phyloP scores from a whole-genome alignment of 2,888 invertebrate species.

The Taenaris catops region DNA sequence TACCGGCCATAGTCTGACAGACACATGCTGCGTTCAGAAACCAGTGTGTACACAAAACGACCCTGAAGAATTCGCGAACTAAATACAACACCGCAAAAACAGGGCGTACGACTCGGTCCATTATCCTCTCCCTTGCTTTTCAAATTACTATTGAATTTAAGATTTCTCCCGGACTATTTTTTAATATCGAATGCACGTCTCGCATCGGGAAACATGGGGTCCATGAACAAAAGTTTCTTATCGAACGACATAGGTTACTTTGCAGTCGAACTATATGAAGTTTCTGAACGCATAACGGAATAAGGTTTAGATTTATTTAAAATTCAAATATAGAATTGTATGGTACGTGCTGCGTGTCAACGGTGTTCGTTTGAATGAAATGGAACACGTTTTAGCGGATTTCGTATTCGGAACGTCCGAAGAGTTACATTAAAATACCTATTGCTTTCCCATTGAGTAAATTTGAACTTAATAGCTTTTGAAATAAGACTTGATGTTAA shows the following conservation, averaged over 20 bases:
- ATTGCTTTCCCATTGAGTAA: conserved; percentile 20
- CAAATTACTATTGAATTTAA: conserved; percentile 77
- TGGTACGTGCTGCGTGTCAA: conserved; percentile 44
- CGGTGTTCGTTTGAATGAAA: conserved; percentile 47
- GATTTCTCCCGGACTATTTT: conserved; percentile 68
- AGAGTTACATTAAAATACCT: conserved; percentile 24
- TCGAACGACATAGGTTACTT: conserved; percentile 31
- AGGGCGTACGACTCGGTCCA: conserved; percentile 56
- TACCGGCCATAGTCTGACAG: conserved; percentile 46
- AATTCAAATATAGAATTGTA: conserved; percentile 36
- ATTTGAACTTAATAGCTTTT: conserved; percentile 30
- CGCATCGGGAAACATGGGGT: conserved; percentile 43
- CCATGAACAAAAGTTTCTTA: conserved; percentile 41
- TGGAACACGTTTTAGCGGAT: conserved; percentile 59
- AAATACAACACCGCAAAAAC: conserved; percentile 76
- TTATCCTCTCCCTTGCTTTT: conserved; percentile 65
- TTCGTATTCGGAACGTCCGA: conserved; percentile 39
- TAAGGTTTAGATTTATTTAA: conserved; percentile 56
- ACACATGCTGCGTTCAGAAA: conserved; percentile 67
- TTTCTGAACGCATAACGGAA: conserved; percentile 41
- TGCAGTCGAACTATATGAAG: conserved; percentile 33
- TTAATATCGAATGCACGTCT: conserved; percentile 67
- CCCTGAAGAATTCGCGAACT: conserved; percentile 68
- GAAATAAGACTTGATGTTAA: conserved; percentile 25
- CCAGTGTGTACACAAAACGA: conserved; percentile 69